Conservation (phyloP, 2,888 invertebrate genomes). For the Drosophila colorata region DNA sequence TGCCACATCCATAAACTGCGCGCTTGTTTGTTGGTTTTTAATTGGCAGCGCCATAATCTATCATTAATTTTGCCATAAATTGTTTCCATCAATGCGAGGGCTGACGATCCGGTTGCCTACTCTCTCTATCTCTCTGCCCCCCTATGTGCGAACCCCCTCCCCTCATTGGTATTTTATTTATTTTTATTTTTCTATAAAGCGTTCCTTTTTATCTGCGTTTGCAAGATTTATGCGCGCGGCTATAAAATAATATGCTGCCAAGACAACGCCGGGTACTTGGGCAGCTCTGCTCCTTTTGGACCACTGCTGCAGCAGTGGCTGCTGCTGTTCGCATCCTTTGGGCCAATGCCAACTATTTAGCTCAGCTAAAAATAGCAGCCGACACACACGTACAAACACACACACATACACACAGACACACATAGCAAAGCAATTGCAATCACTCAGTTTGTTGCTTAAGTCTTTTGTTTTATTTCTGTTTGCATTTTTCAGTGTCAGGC, state of each 20-base stretch:
- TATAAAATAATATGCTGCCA: slow-evolving; percentile 81
- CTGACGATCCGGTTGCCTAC: slow-evolving; percentile 73
- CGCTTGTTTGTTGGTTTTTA: slow-evolving; percentile 80
- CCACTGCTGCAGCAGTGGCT: slow-evolving; percentile 21
- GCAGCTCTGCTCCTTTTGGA: slow-evolving; percentile 48
- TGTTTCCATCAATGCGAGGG: slow-evolving; percentile 77
- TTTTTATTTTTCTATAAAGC: slow-evolving; percentile 80
- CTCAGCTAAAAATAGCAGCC: slow-evolving; percentile 71
- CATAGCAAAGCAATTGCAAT: slow-evolving; percentile 76
- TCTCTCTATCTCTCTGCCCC: slow-evolving; percentile 21
- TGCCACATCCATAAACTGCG: slow-evolving; percentile 67
- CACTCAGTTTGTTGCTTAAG: slow-evolving; percentile 80
- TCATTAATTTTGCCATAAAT: slow-evolving; percentile 80
- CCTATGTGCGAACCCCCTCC: background rate
- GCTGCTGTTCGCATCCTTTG: slow-evolving; percentile 66
- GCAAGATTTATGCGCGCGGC: slow-evolving; percentile 79
- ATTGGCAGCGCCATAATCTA: slow-evolving; percentile 80
- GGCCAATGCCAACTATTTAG: slow-evolving; percentile 78
- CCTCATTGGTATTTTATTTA: slow-evolving; percentile 67
- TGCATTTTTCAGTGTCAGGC: slow-evolving; percentile 79
- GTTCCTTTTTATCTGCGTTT: slow-evolving; percentile 80
- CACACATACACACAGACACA: slow-evolving; percentile 13
- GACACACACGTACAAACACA: slow-evolving; percentile 26
- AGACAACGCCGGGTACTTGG: slow-evolving; percentile 63
- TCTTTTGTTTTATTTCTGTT: slow-evolving; percentile 81